Evolutionary conservation across 2,113 vertebrate genomes (phyloP).

Genomic region (Sorex araneus): DNA sequence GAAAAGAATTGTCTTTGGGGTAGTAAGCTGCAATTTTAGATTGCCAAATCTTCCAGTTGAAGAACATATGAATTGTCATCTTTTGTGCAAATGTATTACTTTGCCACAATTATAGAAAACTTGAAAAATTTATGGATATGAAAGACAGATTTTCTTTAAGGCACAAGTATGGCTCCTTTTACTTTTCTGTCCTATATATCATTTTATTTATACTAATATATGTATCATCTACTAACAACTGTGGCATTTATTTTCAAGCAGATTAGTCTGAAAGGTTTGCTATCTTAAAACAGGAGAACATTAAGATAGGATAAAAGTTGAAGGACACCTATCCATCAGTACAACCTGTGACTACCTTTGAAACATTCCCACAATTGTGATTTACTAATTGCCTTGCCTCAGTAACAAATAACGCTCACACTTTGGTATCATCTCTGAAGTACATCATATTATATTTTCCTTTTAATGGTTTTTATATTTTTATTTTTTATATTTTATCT

Average conservation of each 20-base stretch:
- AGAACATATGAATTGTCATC: neutral
- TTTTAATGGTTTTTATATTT: no score
- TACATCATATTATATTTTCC: neutral
- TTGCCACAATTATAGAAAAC: constrained; percentile 5
- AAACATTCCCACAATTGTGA: neutral
- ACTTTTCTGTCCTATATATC: neutral
- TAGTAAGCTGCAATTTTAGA: neutral
- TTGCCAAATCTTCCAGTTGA: neutral
- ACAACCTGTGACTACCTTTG: neutral
- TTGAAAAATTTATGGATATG: neutral
- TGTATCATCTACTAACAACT: neutral
- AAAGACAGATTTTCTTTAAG: neutral
- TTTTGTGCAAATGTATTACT: neutral
- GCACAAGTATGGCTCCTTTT: neutral
- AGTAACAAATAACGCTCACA: neutral
- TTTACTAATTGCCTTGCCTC: neutral
- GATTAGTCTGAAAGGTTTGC: constrained; percentile 3
- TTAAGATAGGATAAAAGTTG: neutral
- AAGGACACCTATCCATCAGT: neutral
- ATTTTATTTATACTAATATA: neutral
- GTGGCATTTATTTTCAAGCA: constrained; percentile 19
- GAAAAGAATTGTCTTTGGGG: neutral
- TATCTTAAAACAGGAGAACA: neutral
- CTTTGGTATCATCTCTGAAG: neutral
- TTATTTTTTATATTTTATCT: no score